phyloP scores from a whole-genome alignment of 1,140 invertebrate species.

The Araneus ventricosus region DNA sequence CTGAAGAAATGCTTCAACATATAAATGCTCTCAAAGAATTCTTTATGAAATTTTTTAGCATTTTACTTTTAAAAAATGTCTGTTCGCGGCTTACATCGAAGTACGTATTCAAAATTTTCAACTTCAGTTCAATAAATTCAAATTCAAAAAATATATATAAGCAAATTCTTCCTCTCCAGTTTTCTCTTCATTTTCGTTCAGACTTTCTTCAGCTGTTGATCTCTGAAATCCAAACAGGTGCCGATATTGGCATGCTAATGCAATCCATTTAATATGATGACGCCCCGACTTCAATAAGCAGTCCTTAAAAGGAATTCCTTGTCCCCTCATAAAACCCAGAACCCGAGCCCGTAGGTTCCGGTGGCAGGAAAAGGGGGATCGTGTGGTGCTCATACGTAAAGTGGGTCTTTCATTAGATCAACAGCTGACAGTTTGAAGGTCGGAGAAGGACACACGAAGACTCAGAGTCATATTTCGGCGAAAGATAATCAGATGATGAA shows the following conservation, averaged over 20 bases:
- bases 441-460: background rate
- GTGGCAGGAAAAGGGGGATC: background rate
- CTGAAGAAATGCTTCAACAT: no score
- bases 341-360: background rate
- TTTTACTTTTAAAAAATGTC: no score
- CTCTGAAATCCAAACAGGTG: background rate
- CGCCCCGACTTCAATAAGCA: background rate
- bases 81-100: no score
- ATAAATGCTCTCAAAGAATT: no score
- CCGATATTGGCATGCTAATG: background rate
- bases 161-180: no score
- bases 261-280: background rate
- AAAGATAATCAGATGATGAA: no score
- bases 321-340: background rate
- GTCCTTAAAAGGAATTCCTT: conserved; percentile 19
- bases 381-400: background rate
- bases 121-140: no score
- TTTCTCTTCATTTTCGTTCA: no score
- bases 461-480: background rate
- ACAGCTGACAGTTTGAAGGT: background rate
- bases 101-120: no score
- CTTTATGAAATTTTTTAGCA: no score
- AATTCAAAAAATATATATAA: no score
- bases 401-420: background rate
- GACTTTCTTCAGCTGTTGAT: background rate